Evolutionary conservation across 37 sponge, comb jelly and placozoan species (phyloP).

Genomic region (Hexactinellida sp.): DNA sequence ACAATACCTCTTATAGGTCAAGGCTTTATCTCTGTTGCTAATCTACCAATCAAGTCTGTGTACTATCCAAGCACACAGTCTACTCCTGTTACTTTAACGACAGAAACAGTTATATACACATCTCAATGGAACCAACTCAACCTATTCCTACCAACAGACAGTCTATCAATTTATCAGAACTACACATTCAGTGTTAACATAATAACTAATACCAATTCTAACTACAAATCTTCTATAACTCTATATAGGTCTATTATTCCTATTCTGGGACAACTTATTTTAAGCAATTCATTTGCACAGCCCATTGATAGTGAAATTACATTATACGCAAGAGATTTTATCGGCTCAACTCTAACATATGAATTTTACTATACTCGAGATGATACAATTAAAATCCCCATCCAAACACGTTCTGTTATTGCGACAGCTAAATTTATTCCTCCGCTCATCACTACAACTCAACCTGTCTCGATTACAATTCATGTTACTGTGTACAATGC

Average conservation of each 20-base stretch:
- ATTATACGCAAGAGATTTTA: background rate
- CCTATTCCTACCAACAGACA: background rate
- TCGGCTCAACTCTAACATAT: background rate
- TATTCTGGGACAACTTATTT: background rate
- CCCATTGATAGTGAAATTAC: background rate
- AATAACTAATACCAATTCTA: background rate
- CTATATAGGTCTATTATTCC: background rate
- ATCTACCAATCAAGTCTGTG: background rate
- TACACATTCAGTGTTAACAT: conserved; percentile 1
- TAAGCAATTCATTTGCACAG: background rate
- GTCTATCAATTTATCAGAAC: background rate
- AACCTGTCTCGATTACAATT: background rate
- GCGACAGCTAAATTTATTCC: background rate
- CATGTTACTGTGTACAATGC: background rate
- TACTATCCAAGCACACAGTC: background rate
- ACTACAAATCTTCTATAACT: background rate
- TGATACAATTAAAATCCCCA: background rate
- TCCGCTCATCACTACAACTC: background rate
- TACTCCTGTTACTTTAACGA: background rate
- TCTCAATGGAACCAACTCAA: background rate
- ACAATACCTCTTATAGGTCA: too few relatives aligned
- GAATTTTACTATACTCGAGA: background rate
- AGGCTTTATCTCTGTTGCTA: background rate
- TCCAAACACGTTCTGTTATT: background rate
- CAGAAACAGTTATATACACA: background rate